phyloP scores from a whole-genome alignment of 2,797 vertebrate genomes.

The Sebastes trivittatus region DNA sequence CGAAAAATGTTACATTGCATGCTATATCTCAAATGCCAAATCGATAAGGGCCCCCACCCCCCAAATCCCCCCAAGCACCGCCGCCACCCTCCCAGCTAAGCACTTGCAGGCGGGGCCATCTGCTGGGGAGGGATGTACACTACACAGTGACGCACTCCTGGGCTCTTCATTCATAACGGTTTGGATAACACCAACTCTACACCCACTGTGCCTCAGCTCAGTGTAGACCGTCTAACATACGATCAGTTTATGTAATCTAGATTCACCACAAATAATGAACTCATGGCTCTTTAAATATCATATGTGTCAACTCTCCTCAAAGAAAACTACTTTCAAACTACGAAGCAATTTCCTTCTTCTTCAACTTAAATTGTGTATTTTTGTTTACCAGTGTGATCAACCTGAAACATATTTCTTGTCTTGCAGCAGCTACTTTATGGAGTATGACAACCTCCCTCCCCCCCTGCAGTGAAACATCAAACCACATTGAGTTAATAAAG shows the following conservation, averaged over 20 bases:
- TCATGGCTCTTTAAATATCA: not conserved
- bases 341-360: not conserved
- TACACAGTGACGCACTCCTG: slow-evolving; percentile 72
- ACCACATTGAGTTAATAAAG: slow-evolving; percentile 64
- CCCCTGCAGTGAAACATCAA: slow-evolving; percentile 29
- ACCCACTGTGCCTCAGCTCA: slow-evolving; percentile 11
- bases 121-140: slow-evolving; percentile 80
- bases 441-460: not conserved
- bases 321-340: not conserved
- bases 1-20: slow-evolving; percentile 68
- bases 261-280: not conserved
- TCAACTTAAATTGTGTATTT: not conserved
- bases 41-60: slow-evolving; percentile 38
- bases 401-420: not conserved
- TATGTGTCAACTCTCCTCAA: not conserved
- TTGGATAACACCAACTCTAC: slow-evolving; percentile 36
- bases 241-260: slow-evolving; percentile 18
- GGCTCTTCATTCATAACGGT: slow-evolving; percentile 68
- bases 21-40: slow-evolving; percentile 70
- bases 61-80: not conserved
- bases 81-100: slow-evolving; percentile 34
- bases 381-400: not conserved
- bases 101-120: slow-evolving; percentile 83
- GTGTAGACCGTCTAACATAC: not conserved
- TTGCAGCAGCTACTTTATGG: not conserved